Evolutionary conservation across 92 coral and sea anemone species (phyloP).

Genomic region (Actinostola sp.): DNA sequence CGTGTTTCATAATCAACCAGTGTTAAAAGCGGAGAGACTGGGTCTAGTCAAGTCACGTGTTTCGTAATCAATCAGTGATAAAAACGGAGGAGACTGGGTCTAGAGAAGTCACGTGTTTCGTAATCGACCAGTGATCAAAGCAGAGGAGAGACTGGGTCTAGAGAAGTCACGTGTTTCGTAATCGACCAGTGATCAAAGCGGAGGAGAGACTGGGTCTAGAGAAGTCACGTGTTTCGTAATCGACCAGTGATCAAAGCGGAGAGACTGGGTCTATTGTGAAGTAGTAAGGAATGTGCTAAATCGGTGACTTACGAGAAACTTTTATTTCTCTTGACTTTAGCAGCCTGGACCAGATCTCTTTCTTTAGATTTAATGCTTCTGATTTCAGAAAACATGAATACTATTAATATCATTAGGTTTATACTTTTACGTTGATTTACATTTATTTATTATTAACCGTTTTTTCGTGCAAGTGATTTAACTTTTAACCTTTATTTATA

Average conservation of each 20-base stretch:
- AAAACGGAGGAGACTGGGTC: too few species aligned
- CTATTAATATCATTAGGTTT: background rate
- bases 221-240: slow-evolving; percentile 1
- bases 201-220: background rate
- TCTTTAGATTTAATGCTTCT: slow-evolving; percentile 41
- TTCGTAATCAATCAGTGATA: too few species aligned
- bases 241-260: background rate
- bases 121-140: too few species aligned
- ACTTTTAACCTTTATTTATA: too few species aligned
- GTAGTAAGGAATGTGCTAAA: slow-evolving; percentile 9
- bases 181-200: background rate
- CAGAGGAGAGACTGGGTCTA: too few species aligned
- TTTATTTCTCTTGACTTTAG: slow-evolving; percentile 73
- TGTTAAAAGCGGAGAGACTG: too few species aligned
- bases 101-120: too few species aligned
- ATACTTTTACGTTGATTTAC: background rate
- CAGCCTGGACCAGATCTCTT: slow-evolving; percentile 44
- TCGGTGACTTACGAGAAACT: slow-evolving; percentile 80
- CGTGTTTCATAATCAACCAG: too few species aligned
- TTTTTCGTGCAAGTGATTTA: background rate
- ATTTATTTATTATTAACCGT: slow-evolving; percentile 3
- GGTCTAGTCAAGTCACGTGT: too few species aligned
- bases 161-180: slow-evolving; percentile 1
- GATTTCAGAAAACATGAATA: slow-evolving; percentile 25
- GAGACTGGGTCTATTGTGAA: background rate